These are phyloP conservation scores for Ginglymostoma cirratum DNA, from an alignment of 2,113 vertebrate genomes.

Conservation along the genomic window DNA sequence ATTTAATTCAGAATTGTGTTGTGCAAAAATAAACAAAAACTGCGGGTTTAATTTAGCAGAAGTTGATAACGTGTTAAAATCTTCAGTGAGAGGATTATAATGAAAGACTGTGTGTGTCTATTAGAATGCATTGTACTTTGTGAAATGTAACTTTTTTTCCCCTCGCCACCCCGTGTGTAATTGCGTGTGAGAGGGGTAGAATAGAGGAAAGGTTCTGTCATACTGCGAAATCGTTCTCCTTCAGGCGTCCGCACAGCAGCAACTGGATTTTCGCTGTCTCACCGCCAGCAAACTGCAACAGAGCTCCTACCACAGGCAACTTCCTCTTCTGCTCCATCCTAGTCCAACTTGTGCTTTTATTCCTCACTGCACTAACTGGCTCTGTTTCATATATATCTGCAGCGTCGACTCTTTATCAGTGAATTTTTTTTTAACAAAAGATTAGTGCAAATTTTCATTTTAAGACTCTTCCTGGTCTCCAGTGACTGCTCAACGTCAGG, in stretches of 20 bases:
- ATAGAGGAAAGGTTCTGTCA: background rate
- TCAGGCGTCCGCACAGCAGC: background rate
- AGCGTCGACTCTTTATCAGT: background rate
- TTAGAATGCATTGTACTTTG: background rate
- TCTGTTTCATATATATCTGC: background rate
- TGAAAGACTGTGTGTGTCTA: background rate
- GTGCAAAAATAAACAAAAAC: background rate
- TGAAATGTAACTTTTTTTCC: background rate
- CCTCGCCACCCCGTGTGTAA: too few relatives aligned
- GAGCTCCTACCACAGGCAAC: background rate
- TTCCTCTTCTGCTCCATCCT: background rate
- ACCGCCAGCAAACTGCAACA: background rate
- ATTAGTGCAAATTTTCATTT: background rate
- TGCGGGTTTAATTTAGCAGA: background rate
- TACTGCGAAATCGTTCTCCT: constrained; percentile 26
- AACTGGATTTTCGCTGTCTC: background rate
- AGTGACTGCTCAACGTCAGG: background rate
- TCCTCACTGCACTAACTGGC: too few relatives aligned
- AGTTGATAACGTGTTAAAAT: background rate
- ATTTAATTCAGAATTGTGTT: background rate
- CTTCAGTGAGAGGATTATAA: background rate
- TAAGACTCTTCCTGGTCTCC: background rate
- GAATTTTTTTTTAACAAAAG: background rate
- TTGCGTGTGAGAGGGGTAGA: too few relatives aligned
- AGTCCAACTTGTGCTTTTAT: background rate